Evolutionary conservation across 2,113 vertebrate species (phyloP).

Genomic region (Prolemur simus): DNA sequence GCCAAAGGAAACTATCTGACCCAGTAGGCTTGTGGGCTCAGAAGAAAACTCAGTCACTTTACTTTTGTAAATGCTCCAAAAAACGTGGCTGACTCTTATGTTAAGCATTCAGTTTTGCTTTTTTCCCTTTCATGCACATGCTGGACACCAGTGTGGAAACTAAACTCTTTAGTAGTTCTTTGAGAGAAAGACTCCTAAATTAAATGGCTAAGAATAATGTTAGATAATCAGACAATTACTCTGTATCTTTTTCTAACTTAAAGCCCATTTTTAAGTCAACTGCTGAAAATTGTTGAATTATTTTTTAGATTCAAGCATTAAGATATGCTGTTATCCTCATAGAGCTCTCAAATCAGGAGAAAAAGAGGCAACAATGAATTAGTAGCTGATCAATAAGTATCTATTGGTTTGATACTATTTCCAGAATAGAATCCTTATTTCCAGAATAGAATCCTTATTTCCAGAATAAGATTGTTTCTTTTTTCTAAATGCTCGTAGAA

Average conservation of each 20-base stretch:
- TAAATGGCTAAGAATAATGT: not conserved
- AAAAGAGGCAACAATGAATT: not conserved
- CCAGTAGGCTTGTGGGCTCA: not conserved
- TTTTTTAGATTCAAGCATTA: not conserved
- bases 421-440: not conserved
- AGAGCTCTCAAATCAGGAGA: not conserved
- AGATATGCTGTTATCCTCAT: not conserved
- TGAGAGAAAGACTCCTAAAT: not conserved
- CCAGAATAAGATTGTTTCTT: not conserved
- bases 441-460: not conserved
- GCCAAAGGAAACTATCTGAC: slow-evolving; percentile 29
- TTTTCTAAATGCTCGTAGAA: not conserved
- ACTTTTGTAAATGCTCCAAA: not conserved
- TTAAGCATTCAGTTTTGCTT: not conserved
- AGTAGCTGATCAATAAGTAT: not conserved
- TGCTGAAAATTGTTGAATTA: not conserved
- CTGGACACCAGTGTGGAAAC: not conserved
- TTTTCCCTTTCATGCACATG: not conserved
- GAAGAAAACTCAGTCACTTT: not conserved
- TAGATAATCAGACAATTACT: not conserved
- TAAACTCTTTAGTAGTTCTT: not conserved
- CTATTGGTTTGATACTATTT: not conserved
- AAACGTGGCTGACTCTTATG: not conserved
- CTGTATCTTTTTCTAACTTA: not conserved
- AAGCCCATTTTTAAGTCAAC: not conserved